Evolutionary conservation across 1,140 invertebrate genomes (phyloP).

Genomic region (Brachionus sp.): DNA sequence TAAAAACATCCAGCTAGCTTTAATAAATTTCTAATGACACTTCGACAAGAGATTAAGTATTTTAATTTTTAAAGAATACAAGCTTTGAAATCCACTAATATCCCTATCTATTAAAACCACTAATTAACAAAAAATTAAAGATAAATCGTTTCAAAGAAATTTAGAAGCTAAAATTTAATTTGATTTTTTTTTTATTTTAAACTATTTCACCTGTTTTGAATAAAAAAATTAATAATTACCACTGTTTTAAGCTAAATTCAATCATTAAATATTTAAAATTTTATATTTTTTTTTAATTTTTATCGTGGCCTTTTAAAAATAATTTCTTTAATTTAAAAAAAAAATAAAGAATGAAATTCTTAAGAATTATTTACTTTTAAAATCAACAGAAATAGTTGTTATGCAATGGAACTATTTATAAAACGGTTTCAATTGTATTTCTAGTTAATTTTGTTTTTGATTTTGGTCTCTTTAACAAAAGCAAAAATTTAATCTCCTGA

Average conservation of each 20-base stretch:
- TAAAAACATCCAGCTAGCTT: neutral
- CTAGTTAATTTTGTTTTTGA: neutral
- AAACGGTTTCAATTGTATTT: neutral
- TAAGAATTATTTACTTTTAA: neutral
- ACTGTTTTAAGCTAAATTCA: neutral
- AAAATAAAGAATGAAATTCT: neutral
- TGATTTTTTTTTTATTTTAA: neutral
- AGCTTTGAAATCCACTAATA: neutral
- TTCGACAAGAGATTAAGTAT: conserved; percentile 7
- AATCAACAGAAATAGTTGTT: neutral
- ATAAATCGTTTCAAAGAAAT: neutral
- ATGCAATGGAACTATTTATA: neutral
- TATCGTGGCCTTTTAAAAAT: neutral
- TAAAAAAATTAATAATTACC: neutral
- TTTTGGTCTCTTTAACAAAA: neutral
- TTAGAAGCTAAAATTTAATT: neutral
- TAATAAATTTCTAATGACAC: conserved; percentile 2
- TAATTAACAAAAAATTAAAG: neutral
- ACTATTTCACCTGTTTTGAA: neutral
- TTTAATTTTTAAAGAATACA: neutral
- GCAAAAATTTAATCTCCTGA: neutral
- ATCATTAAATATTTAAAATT: neutral
- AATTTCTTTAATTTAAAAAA: neutral
- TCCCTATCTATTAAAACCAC: neutral
- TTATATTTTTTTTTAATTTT: neutral